Evolutionary conservation across 2,888 invertebrate genomes (phyloP).

Genomic region (Prostheceraeus crozeri): DNA sequence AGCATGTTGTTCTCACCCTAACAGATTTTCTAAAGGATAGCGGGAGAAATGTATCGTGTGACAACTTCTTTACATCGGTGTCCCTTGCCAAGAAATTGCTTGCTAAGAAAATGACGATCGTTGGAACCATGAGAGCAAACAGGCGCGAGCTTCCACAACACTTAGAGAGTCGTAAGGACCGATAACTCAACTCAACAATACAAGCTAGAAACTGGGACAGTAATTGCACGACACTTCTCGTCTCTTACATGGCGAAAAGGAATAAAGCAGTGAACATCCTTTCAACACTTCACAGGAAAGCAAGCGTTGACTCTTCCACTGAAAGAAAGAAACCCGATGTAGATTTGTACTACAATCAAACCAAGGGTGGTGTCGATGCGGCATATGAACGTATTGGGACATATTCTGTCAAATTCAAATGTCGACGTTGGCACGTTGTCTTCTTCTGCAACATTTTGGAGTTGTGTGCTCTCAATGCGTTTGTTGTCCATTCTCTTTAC

Average conservation of each 20-base stretch:
- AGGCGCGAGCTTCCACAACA: slow-evolving; percentile 12
- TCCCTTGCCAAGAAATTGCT: slow-evolving; percentile 5
- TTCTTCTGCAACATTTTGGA: slow-evolving; percentile 10
- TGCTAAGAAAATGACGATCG: background rate
- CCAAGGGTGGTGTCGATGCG: no score
- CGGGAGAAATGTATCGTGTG: background rate
- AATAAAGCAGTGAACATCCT: background rate
- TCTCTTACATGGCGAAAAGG: background rate
- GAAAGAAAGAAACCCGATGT: slow-evolving; percentile 1
- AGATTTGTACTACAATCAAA: slow-evolving; percentile 3
- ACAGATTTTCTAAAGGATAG: slow-evolving; percentile 1
- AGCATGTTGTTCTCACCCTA: slow-evolving; percentile 20
- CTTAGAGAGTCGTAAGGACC: background rate
- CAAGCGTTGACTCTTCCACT: background rate
- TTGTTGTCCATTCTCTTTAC: no score
- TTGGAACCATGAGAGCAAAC: slow-evolving; percentile 14
- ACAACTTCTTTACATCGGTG: slow-evolving; percentile 19
- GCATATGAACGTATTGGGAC: slow-evolving; percentile 1
- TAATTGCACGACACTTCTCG: background rate
- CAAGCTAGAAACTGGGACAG: background rate
- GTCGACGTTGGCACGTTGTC: background rate
- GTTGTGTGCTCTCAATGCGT: background rate
- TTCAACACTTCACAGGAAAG: background rate
- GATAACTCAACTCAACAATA: slow-evolving; percentile 22
- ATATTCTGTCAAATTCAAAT: slow-evolving; percentile 14